phyloP scores from a whole-genome alignment of 1,140 invertebrate species.

The Drosophila mojavensis region DNA sequence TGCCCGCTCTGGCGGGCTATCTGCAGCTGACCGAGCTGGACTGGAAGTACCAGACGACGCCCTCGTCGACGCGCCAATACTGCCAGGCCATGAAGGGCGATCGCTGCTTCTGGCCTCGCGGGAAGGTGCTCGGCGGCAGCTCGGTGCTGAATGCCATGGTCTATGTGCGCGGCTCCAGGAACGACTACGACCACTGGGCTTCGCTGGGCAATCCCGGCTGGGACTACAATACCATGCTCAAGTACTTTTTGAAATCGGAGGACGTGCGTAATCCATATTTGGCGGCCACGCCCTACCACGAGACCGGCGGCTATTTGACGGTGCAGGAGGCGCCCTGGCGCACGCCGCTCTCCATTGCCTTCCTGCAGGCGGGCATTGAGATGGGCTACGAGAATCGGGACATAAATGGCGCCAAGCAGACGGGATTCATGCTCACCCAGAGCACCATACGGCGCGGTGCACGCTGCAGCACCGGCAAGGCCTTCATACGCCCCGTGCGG shows the following conservation, averaged over 20 bases:
- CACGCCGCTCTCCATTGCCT: conserved; percentile 91
- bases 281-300: conserved; percentile 89
- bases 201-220: conserved; percentile 94
- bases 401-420: conserved; percentile 92
- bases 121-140: conserved; percentile 95
- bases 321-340: conserved; percentile 93
- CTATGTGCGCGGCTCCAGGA: conserved; percentile 95
- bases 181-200: conserved; percentile 97
- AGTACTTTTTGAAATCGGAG: conserved; percentile 95
- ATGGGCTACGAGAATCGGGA: conserved; percentile 92
- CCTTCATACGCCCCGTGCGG: conserved; percentile 92
- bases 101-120: conserved; percentile 94
- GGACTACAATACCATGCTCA: conserved; percentile 94
- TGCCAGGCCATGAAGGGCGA: conserved; percentile 93
- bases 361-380: conserved; percentile 91
- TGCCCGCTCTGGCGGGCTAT: conserved; percentile 90
- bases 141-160: conserved; percentile 97
- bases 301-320: conserved; percentile 91
- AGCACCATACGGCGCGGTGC: conserved; percentile 93
- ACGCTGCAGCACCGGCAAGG: conserved; percentile 94
- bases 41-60: conserved; percentile 96
- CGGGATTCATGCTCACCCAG: conserved; percentile 93
- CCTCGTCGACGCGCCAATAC: conserved; percentile 89
- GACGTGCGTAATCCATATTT: conserved; percentile 93
- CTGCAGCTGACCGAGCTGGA: conserved; percentile 92